Evolutionary conservation across 2,113 vertebrate species (phyloP), one percentile per base, ranked within the genome.

Genomic region (Lophura nycthemera): DNA sequence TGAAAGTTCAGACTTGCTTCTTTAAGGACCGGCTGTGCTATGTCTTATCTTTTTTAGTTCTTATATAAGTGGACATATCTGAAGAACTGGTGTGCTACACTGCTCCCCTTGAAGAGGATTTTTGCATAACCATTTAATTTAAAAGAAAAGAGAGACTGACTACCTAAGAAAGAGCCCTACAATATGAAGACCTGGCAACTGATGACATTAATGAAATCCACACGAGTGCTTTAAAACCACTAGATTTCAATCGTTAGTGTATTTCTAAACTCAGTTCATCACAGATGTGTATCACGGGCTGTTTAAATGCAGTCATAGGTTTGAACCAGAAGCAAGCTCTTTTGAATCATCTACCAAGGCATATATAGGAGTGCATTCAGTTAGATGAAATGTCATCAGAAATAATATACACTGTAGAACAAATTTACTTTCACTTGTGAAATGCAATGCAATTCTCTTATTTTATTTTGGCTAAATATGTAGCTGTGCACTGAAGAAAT

Each of bases 261-360:
- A 74, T 29, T 59, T 79, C 34, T 66, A 27, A 66, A 70, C 77
- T 50, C 56, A 50, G 45, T 29, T n/a, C 57, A 88, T 66, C 1
- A 6, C 5, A 61, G 20, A 45, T 0, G 0, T 21, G 2, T 50
- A 42, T 34, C 27, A 29, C 7, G 65, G 22, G 17, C 42, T 59
- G 18, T 34, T 83, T 18, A 84, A 18, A 47, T 38, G 64, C 45
- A 38, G 2, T 14, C n/a, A 21, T 40, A 93, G 76, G 66, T 34
- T 69, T 66, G 87, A 95, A 92, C 36, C 65, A 52, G 32, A 78
- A 89, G 11, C 38, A 29, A 29, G 6, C 34, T 27, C 56, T 70
- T 81, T 77, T 52, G 94, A 64, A 34, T n/a, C 40, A 57, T 78
- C 42, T 76, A 48, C 34, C n/a, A 80, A 88, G 50, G 82, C 50